These are phyloP conservation scores for Plebejus anna DNA, from an alignment of 2,888 invertebrate genomes.

Conservation along the genomic window DNA sequence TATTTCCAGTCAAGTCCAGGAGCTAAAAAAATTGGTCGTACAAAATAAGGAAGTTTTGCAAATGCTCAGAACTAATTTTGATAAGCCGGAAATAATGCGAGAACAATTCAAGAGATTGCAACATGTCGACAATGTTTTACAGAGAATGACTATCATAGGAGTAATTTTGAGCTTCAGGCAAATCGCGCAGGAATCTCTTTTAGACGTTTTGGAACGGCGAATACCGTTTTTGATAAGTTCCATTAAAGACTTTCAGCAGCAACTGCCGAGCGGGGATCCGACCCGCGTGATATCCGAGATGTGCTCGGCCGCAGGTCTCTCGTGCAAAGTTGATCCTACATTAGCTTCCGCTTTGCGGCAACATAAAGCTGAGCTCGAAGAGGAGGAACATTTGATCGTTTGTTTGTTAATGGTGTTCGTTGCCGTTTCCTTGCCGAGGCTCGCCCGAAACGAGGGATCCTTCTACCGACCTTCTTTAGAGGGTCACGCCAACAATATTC, in stretches of 20 bases:
- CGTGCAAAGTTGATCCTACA: constrained; percentile 97
- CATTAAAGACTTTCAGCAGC: constrained; percentile 95
- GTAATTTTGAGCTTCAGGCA: constrained; percentile 97
- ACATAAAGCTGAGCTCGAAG: constrained; percentile 92
- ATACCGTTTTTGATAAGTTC: constrained; percentile 98
- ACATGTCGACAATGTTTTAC: constrained; percentile 96
- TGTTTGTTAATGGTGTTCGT: constrained; percentile 99
- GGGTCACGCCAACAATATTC: constrained; percentile 99
- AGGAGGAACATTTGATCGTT: constrained; percentile 95
- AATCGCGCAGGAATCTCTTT: constrained; percentile 94
- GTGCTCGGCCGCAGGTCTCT: constrained; percentile 97
- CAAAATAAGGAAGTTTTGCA: constrained; percentile 95
- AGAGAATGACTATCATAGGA: constrained; percentile 98
- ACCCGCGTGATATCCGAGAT: constrained; percentile 96
- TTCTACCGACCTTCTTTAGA: constrained; percentile 92
- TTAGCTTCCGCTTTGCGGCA: constrained; percentile 93
- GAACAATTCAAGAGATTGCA: constrained; percentile 95
- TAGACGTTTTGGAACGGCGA: constrained; percentile 94
- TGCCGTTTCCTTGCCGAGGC: constrained; percentile 96
- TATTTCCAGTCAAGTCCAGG: constrained; percentile 98
- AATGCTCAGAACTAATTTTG: constrained; percentile 96
- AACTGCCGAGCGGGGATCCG: constrained; percentile 93
- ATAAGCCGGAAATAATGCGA: constrained; percentile 99
- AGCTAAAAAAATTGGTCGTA: constrained; percentile 94
- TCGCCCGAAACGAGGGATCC: constrained; percentile 94